Evolutionary conservation across 2,113 vertebrate genomes (phyloP).

Genomic region (Pedionomus torquatus): DNA sequence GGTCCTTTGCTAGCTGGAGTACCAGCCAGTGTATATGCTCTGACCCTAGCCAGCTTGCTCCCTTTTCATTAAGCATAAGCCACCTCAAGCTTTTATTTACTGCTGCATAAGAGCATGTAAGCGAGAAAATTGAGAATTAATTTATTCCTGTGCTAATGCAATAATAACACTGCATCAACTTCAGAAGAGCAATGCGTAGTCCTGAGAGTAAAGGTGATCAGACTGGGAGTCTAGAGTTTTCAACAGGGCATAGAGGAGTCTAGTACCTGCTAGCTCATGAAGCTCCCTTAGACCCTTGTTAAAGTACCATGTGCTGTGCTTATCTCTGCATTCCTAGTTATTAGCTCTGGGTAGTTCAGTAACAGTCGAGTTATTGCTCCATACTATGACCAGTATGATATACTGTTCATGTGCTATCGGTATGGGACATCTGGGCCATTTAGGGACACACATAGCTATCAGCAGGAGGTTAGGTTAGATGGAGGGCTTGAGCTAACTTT

Average conservation of each 20-base stretch:
- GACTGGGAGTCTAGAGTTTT: neutral
- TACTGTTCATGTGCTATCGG: neutral
- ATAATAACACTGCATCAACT: neutral
- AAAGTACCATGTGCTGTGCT: neutral
- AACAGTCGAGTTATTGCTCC: neutral
- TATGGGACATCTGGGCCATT: neutral
- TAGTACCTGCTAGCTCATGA: neutral
- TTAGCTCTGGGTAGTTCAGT: neutral
- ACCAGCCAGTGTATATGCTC: neutral
- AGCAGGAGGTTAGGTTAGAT: neutral
- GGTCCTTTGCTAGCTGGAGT: neutral
- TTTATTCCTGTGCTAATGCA: neutral
- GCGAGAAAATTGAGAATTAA: neutral
- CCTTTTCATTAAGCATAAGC: neutral
- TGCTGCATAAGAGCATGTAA: neutral
- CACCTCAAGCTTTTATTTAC: neutral
- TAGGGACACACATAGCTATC: neutral
- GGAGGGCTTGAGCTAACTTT: neutral
- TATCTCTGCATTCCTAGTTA: neutral
- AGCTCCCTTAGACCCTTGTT: neutral
- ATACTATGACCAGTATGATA: neutral
- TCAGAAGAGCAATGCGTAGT: neutral
- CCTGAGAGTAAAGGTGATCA: neutral
- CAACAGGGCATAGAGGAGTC: neutral
- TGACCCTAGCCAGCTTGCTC: neutral